phyloP scores from a whole-genome alignment of 2,797 vertebrate species.

The Harpagifer antarcticus region DNA sequence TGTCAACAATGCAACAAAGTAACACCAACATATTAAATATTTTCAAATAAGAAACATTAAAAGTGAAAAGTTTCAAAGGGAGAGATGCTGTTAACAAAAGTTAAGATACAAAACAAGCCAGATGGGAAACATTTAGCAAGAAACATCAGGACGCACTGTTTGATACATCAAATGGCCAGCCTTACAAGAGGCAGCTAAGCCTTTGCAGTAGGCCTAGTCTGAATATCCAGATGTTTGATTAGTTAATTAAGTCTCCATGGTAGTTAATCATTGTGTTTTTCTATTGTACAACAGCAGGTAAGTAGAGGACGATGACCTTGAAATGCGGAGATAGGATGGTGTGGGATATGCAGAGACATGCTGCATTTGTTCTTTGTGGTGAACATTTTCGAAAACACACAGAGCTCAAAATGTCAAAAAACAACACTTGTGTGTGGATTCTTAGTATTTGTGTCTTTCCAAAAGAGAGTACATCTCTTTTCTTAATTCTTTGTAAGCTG shows the following conservation, averaged over 20 bases:
- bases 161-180: slow-evolving; percentile 75
- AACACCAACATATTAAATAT: background rate
- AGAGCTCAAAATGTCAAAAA: slow-evolving; percentile 34
- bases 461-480: background rate
- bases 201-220: slow-evolving; percentile 72
- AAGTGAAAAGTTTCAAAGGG: slow-evolving; percentile 41
- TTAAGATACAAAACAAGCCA: no score
- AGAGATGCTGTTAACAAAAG: no score
- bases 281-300: slow-evolving; percentile 75
- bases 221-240: slow-evolving; percentile 82
- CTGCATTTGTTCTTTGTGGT: slow-evolving; percentile 39
- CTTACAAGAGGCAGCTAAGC: slow-evolving; percentile 54
- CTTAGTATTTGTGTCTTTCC: slow-evolving; percentile 1
- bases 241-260: slow-evolving; percentile 78
- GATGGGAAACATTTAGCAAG: slow-evolving; percentile 35
- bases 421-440: background rate
- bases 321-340: slow-evolving; percentile 43
- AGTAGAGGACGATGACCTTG: slow-evolving; percentile 57
- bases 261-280: slow-evolving; percentile 67
- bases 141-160: slow-evolving; percentile 70
- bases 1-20: background rate
- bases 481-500: slow-evolving; percentile 1
- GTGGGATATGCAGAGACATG: slow-evolving; percentile 27
- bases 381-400: slow-evolving; percentile 33
- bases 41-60: slow-evolving; percentile 24